A percentile compares a stretch with the other conserved stretches of the same genome.
These are phyloP conservation scores for Xestia xanthographa DNA, from an alignment of 2,888 invertebrate genomes.

Conservation along the genomic window DNA sequence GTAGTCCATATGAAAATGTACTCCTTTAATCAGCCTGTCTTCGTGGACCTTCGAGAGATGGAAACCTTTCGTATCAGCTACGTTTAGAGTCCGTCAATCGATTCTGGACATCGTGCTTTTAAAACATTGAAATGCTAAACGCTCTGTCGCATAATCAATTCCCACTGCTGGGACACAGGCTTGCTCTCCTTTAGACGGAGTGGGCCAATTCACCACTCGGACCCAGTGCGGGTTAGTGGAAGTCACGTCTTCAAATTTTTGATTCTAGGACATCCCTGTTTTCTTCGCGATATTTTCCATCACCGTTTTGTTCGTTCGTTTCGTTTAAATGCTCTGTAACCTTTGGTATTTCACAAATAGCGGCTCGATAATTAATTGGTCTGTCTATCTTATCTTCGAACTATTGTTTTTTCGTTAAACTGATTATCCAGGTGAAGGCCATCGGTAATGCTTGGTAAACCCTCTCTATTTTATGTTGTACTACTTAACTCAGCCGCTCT, in stretches of 20 bases:
- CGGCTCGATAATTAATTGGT: slow-evolving; percentile 45
- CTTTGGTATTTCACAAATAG: slow-evolving; percentile 40
- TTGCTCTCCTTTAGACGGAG: neutral
- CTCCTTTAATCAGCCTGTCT: neutral
- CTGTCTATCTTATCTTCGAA: slow-evolving; percentile 46
- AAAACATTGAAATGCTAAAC: neutral
- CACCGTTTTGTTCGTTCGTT: slow-evolving; percentile 6
- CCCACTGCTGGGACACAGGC: neutral
- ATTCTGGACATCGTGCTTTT: neutral
- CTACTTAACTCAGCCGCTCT: slow-evolving; percentile 11
- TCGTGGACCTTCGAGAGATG: neutral
- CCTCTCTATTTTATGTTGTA: slow-evolving; percentile 29
- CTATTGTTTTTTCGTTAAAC: slow-evolving; percentile 56
- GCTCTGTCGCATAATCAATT: neutral
- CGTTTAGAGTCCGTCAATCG: neutral
- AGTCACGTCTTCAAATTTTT: neutral
- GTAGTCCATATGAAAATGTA: neutral
- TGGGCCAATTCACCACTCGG: neutral
- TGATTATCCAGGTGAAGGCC: slow-evolving; percentile 52
- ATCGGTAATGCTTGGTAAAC: slow-evolving; percentile 36
- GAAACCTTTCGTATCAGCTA: neutral
- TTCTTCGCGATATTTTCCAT: neutral
- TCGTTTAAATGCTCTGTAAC: slow-evolving; percentile 10
- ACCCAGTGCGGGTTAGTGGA: too few relatives aligned
- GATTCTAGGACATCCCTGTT: neutral